These are phyloP conservation scores for Sitta europaea DNA, from an alignment of 2,113 vertebrate genomes.

Conservation along the genomic window DNA sequence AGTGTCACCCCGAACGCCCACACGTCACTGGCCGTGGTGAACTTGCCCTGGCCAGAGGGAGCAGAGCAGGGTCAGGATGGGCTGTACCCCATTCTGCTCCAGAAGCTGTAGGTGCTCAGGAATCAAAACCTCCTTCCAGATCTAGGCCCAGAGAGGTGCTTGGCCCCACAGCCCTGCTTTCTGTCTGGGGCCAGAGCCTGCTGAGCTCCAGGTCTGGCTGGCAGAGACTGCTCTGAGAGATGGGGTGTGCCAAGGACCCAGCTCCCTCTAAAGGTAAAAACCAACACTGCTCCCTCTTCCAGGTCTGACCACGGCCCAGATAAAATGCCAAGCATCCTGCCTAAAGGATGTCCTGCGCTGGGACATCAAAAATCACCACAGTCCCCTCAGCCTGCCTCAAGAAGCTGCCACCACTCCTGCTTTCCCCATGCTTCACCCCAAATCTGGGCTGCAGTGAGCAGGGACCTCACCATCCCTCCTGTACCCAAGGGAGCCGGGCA, in stretches of 20 bases:
- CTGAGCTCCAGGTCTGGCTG: neutral
- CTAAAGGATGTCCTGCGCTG: neutral
- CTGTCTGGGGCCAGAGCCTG: neutral
- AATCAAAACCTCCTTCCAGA: neutral
- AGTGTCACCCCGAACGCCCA: slow-evolving; percentile 94
- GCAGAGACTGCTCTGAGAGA: neutral
- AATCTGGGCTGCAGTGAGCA: neutral
- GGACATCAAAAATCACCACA: neutral
- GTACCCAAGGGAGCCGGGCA: neutral
- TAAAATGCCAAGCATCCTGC: accelerated
- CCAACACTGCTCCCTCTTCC: neutral
- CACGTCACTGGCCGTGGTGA: slow-evolving; percentile 94
- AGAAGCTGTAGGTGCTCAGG: neutral
- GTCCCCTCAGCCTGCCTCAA: accelerated
- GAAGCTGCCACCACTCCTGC: neutral
- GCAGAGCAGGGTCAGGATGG: neutral
- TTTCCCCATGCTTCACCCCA: neutral
- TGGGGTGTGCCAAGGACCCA: neutral
- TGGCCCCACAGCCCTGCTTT: neutral
- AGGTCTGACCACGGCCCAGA: neutral
- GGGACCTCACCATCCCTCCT: neutral
- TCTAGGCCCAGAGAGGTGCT: neutral
- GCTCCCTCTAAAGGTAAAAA: neutral
- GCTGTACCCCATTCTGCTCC: neutral
- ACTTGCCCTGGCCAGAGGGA: slow-evolving; percentile 84